Evolutionary conservation across 2,113 vertebrate species (phyloP).

Genomic region (Ursus arctos): DNA sequence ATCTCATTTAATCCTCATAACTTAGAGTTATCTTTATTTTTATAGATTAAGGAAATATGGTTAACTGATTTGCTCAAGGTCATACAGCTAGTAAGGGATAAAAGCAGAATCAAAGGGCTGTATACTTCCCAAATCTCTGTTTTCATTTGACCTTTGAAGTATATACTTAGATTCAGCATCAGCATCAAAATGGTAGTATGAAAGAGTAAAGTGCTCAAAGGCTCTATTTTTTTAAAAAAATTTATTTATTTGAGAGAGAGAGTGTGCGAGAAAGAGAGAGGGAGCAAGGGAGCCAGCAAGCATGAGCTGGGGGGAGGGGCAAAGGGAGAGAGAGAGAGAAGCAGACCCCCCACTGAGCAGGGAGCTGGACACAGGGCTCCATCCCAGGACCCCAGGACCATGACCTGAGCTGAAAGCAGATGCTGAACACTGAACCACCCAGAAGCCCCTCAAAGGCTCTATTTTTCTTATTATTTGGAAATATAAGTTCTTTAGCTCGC

Average conservation of each 20-base stretch:
- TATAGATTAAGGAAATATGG: background rate
- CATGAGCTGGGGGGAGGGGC: background rate
- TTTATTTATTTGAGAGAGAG: background rate
- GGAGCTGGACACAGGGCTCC: background rate
- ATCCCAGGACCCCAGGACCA: background rate
- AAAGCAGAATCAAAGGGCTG: background rate
- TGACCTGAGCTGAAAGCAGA: background rate
- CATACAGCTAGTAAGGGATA: background rate
- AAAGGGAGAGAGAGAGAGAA: background rate
- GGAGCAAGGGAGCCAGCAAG: too few relatives aligned
- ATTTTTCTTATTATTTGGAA: constrained; percentile 3
- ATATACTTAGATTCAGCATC: background rate
- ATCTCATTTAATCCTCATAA: background rate
- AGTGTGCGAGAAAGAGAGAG: background rate
- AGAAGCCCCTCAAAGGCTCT: background rate
- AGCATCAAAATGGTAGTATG: background rate
- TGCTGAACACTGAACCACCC: background rate
- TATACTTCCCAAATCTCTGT: background rate
- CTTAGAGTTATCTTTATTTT: background rate
- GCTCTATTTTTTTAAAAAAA: background rate
- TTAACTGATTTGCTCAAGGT: background rate
- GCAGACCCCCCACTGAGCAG: background rate
- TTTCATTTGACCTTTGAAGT: background rate
- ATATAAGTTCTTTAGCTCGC: background rate
- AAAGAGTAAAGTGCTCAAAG: background rate